Base-by-base conservation (phyloP, 2,113 vertebrate genomes). In the Notarius quadriscutis region DNA sequence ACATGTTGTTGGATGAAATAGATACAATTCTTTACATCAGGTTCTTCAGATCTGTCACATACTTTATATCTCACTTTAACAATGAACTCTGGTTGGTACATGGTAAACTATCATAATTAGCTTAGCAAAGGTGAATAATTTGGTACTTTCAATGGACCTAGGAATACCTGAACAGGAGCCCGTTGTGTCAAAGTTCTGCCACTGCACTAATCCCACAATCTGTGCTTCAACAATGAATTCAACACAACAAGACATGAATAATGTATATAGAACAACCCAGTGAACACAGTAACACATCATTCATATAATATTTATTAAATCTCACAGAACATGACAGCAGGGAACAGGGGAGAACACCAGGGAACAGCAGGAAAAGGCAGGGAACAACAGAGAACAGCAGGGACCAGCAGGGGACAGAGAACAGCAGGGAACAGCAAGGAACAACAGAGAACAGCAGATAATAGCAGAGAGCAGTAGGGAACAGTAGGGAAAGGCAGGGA, bases 261-360 rank as follows among this genome's bases (percentile, higher is more conserved):
- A 79, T 86, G 41, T 65, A 86, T 53, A 10, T 77, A 85, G 14
- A 22, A 67, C 75, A 69, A 81, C 65, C 48, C 48, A 67, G 18
- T 22, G 80, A 69, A 81, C 65, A 27, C 48, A 67, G 18, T 22
- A 86, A 55, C 77, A 65, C n/a, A 1, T 34, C n/a, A 48, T 22
- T 86, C 74, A n/a, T 62, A n/a, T 27, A 58, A 34, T 30, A 62
- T 17, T 63, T 78, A 85, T 85, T 85, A 78, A 22, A 86, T 65
- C 74, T 79, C 25, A 86, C 30, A 50, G 78, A 60, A 53, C 51
- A 81, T 58, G 62, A 48, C 62, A 86, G 58, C 27, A 34, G 25
- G 20, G n/a, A 22, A 67, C 15, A 72, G 30, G 17, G 30, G 30
- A 5, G 5, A 67, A 67, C 65, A 67, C 11, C n/a, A 27, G 65